Evolutionary conservation across 2,113 vertebrate species (phyloP).

Genomic region (Stegastes partitus): DNA sequence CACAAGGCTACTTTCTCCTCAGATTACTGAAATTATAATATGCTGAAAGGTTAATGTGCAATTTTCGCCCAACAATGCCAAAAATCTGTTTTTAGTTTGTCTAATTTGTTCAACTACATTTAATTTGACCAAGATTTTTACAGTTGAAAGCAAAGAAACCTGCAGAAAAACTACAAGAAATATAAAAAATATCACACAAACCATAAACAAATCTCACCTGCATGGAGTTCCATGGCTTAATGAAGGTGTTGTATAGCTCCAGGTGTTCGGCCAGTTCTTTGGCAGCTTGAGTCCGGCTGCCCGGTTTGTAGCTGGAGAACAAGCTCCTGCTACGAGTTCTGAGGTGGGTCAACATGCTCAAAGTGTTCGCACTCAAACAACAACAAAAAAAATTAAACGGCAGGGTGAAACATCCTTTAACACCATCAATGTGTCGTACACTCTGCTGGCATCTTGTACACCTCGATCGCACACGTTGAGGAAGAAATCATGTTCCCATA

Average conservation of each 20-base stretch:
- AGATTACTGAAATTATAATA: no score
- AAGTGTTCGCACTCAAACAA: background rate
- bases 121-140: no score
- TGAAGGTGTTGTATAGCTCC: constrained; percentile 60
- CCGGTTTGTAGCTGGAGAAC: constrained; percentile 80
- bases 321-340: constrained; percentile 81
- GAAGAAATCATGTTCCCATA: background rate
- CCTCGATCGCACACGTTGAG: background rate
- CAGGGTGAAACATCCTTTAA: background rate
- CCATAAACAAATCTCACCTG: constrained; percentile 58
- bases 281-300: constrained; percentile 24
- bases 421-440: background rate
- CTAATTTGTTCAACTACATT: no score
- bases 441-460: background rate
- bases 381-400: background rate
- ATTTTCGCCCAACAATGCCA: no score
- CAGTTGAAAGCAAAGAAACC: background rate
- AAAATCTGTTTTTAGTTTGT: no score
- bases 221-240: constrained; percentile 86
- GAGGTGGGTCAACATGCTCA: constrained; percentile 75
- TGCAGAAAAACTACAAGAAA: no score
- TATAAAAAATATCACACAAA: no score
- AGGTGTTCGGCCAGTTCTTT: constrained; percentile 42
- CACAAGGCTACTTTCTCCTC: no score
- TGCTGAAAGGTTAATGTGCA: no score